Conservation (phyloP, 2,797 vertebrate genomes). For the Furcifer pardalis region DNA sequence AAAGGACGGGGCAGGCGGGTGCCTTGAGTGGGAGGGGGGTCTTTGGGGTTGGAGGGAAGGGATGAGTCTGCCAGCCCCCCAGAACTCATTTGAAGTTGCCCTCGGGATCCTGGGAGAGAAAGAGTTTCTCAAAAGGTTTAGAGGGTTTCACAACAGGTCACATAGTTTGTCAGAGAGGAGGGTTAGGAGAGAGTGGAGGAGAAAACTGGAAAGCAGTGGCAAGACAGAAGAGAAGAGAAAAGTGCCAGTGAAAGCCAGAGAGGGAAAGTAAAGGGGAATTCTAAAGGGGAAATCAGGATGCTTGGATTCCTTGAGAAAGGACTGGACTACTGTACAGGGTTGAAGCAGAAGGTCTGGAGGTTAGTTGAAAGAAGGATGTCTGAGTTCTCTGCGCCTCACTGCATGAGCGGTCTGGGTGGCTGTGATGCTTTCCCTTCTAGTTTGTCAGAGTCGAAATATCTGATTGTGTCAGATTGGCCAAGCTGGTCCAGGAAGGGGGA, state of each 20-base stretch:
- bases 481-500: slow-evolving; percentile 8
- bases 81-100: not conserved
- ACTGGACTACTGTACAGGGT: no score
- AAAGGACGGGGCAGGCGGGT: slow-evolving; percentile 47
- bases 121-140: not conserved
- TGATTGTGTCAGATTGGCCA: slow-evolving; percentile 20
- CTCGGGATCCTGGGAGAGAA: not conserved
- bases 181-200: not conserved
- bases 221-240: not conserved
- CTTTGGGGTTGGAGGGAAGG: not conserved
- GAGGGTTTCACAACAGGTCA: not conserved
- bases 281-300: not conserved
- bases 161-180: not conserved
- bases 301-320: not conserved
- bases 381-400: not conserved
- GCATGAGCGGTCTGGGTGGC: not conserved
- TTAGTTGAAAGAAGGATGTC: not conserved
- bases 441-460: slow-evolving; percentile 1
- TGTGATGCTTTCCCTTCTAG: slow-evolving; percentile 7
- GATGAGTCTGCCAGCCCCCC: not conserved
- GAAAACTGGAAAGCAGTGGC: not conserved
- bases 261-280: not conserved
- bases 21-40: not conserved
- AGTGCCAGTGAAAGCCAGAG: not conserved
- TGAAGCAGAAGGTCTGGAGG: not conserved